Evolutionary conservation across 2,888 invertebrate genomes (phyloP).

Genomic region (Apamea sordens): DNA sequence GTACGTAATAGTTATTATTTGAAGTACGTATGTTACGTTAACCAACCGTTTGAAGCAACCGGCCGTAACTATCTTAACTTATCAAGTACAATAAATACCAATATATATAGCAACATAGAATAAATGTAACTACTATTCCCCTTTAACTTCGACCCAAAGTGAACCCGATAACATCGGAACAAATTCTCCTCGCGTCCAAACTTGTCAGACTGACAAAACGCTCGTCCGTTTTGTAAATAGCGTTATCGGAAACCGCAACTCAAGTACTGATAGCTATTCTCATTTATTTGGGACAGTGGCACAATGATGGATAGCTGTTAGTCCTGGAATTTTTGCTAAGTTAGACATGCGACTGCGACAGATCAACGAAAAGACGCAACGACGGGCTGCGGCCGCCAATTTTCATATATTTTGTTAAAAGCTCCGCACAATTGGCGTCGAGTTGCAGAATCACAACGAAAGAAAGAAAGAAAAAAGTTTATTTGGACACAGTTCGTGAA

Average conservation of each 20-base stretch:
- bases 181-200: slow-evolving; percentile 25
- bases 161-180: slow-evolving; percentile 40
- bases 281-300: slow-evolving; percentile 42
- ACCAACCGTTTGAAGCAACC: too few species aligned
- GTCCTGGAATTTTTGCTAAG: background rate
- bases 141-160: slow-evolving; percentile 8
- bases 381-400: background rate
- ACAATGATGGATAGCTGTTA: slow-evolving; percentile 41
- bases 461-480: too few species aligned
- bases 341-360: background rate
- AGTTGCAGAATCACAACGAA: background rate
- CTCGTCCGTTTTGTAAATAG: slow-evolving; percentile 42
- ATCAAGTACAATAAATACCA: background rate
- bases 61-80: background rate
- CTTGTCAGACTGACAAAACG: slow-evolving; percentile 48
- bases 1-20: too few species aligned
- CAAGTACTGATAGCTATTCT: slow-evolving; percentile 39
- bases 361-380: background rate
- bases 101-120: background rate
- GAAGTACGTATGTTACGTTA: too few species aligned
- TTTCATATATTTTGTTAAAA: background rate
- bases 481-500: too few species aligned
- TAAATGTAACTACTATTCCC: background rate
- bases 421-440: too few species aligned
- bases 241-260: slow-evolving; percentile 47